Base-by-base conservation (phyloP, 2,888 invertebrate species). In the Petrophora chlorosata region DNA sequence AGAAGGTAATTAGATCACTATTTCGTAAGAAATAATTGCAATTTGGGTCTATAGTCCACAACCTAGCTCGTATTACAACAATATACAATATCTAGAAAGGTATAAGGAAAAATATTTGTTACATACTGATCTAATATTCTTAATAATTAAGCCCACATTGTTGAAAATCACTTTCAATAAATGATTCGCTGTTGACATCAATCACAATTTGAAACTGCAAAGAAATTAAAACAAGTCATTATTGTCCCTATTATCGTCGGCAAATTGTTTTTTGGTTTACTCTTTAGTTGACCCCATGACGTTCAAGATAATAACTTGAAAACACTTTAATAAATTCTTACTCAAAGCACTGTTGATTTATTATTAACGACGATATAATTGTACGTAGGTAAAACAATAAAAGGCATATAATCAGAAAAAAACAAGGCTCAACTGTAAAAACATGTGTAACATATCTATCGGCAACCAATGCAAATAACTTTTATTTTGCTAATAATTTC, bases 201-300 rank as follows among this genome's bases (percentile, higher is more conserved):
- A 67, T 70, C 57, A 59, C 56, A 62, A 59, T 57, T 60, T 54
- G 56, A 50, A 19, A 29, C 29, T 53, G 29, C 40, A 56, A 54
- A 49, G 53, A 63, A 55, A 73, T 61, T 61, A 74, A 75, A 80
- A 78, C 76, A 81, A 75, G 61, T 65, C 70, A 73, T 76, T 73
- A 78, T 75, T 74, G 70, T 74, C 62, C 45, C 19, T 49, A 50
- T 58, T 86, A 87, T 86, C 85, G 63, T 67, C 74, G 73, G 84
- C 86, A 86, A 87, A 87, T 88, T 87, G 85, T 87, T 85, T 85
- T 87, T 86, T 82, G 85, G 82, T 82, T 78, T 68, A 70, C 72
- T 75, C 64, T 70, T 71, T 70, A 66, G 73, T 61, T 79, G 83
- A 84, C 85, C 84, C 69, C 65, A 51, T 65, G 48, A 63, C 68